Percentiles rank a stretch among this genome's conserved stretches.
Evolutionary conservation across 2,113 vertebrate genomes (phyloP).

Genomic region (Nyctereutes procyonoides): DNA sequence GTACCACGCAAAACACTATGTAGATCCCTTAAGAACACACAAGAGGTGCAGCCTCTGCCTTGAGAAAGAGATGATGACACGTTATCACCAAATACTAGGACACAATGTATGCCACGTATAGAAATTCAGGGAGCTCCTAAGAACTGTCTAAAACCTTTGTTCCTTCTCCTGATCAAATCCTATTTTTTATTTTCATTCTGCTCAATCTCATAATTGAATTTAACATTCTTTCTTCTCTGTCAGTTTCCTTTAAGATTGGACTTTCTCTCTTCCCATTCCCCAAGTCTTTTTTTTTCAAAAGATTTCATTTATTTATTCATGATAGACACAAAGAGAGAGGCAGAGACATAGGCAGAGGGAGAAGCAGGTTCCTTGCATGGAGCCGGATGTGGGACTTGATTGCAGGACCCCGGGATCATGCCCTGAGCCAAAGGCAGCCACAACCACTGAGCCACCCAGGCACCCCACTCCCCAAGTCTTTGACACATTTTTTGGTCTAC

Average conservation of each 20-base stretch:
- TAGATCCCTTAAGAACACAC: constrained; percentile 26
- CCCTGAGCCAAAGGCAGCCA: too few relatives aligned
- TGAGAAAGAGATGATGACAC: background rate
- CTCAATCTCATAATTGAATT: constrained; percentile 22
- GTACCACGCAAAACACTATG: background rate
- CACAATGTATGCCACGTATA: background rate
- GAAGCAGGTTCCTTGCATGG: too few relatives aligned
- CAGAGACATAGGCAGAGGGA: too few relatives aligned
- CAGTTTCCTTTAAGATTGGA: constrained; percentile 4
- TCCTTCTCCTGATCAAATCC: constrained; percentile 13
- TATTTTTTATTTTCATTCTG: constrained; percentile 42
- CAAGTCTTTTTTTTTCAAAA: background rate
- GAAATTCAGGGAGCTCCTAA: background rate
- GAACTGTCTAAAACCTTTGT: background rate
- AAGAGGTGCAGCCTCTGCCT: background rate
- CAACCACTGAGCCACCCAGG: too few relatives aligned
- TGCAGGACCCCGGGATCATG: too few relatives aligned
- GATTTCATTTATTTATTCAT: too few relatives aligned
- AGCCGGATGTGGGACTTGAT: too few relatives aligned
- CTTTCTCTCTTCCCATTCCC: constrained; percentile 33
- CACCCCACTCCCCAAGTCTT: background rate
- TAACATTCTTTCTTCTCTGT: background rate
- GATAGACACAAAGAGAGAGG: too few relatives aligned
- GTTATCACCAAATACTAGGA: background rate
- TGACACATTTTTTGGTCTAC: background rate